phyloP scores from a whole-genome alignment of 1,140 invertebrate species.

The Pogonognathellus flavescens region DNA sequence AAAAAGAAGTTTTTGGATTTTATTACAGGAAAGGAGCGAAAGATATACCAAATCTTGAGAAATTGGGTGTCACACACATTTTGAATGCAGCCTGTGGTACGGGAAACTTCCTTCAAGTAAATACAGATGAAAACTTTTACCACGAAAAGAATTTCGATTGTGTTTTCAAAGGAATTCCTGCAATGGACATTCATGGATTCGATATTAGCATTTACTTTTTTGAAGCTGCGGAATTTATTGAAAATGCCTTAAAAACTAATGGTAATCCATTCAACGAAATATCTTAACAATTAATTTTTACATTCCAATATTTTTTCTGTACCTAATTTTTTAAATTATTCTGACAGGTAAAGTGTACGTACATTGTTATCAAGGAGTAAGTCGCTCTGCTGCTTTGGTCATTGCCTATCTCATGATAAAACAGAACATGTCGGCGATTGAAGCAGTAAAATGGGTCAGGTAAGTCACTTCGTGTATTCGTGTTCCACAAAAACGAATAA shows the following conservation, averaged over 20 bases:
- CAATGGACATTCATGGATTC: constrained; percentile 69
- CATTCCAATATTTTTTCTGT: neutral
- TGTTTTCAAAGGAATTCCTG: constrained; percentile 70
- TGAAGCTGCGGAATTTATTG: constrained; percentile 70
- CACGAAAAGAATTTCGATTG: constrained; percentile 73
- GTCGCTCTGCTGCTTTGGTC: constrained; percentile 70
- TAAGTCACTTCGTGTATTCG: neutral
- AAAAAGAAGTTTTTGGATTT: neutral
- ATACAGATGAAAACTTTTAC: constrained; percentile 23
- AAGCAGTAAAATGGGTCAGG: constrained; percentile 69
- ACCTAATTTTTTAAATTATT: neutral
- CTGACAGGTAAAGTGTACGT: constrained; percentile 67
- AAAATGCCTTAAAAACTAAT: constrained; percentile 67
- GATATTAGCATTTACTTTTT: constrained; percentile 69
- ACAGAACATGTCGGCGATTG: constrained; percentile 69
- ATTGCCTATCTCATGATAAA: constrained; percentile 72
- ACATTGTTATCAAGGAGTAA: constrained; percentile 71
- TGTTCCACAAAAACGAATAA: neutral
- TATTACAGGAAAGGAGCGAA: constrained; percentile 18
- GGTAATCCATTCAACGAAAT: neutral
- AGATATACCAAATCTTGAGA: constrained; percentile 26
- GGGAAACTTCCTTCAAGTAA: neutral
- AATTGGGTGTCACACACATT: constrained; percentile 48
- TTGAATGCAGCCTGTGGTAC: neutral
- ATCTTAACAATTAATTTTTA: neutral